Conservation (phyloP, 2,888 invertebrate species). For the Molorchus minor region DNA sequence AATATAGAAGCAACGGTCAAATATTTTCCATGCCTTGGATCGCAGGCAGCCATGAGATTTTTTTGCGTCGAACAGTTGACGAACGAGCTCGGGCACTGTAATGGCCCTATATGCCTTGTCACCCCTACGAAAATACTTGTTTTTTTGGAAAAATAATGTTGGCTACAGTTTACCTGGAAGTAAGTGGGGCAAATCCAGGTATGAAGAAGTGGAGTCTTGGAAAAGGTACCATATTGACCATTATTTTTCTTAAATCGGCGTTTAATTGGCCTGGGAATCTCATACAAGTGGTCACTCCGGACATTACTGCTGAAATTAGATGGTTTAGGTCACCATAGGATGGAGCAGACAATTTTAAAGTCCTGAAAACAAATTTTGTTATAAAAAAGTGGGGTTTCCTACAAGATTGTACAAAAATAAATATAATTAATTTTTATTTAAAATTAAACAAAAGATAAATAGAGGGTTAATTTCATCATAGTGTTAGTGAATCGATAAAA, state of each 20-base stretch:
- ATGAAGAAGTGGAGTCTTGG: conserved; percentile 73
- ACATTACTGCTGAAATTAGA: conserved; percentile 68
- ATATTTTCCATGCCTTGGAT: conserved; percentile 81
- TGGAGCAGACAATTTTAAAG: conserved; percentile 68
- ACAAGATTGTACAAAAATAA: too few relatives aligned
- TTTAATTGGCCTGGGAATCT: conserved; percentile 77
- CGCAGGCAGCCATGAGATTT: conserved; percentile 91
- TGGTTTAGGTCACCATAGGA: conserved; percentile 68
- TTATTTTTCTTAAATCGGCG: conserved; percentile 71
- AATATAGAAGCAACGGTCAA: conserved; percentile 86
- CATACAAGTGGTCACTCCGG: conserved; percentile 70
- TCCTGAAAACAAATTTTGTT: too few relatives aligned
- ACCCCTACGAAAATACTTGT: conserved; percentile 52
- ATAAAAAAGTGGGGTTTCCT: too few relatives aligned
- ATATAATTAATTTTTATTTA: too few relatives aligned
- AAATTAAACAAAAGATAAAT: too few relatives aligned
- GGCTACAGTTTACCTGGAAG: conserved; percentile 62
- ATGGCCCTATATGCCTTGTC: conserved; percentile 76
- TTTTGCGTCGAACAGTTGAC: conserved; percentile 84
- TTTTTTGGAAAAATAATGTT: too few relatives aligned
- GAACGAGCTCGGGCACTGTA: conserved; percentile 81
- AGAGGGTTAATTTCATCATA: too few relatives aligned
- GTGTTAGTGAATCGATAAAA: too few relatives aligned
- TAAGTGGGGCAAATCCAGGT: conserved; percentile 73
- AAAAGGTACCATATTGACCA: conserved; percentile 73